Percentiles rank a stretch among this genome's conserved stretches.
phyloP scores from a whole-genome alignment of 53 echinoderm and acorn worm species.

The Echinometra lucunter region DNA sequence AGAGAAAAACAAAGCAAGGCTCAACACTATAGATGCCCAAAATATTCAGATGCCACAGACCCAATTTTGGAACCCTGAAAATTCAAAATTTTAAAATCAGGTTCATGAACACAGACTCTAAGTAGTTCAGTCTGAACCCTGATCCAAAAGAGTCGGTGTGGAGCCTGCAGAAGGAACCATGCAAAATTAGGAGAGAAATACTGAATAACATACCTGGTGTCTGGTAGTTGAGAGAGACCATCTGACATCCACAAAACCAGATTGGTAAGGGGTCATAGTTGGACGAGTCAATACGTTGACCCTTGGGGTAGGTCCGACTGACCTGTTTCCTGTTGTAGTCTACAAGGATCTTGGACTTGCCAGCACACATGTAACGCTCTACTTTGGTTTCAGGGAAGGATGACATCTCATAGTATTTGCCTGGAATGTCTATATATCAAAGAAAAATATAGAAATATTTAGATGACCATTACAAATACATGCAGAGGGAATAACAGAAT shows the following conservation, averaged over 20 bases:
- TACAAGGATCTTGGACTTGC: slow-evolving; percentile 79
- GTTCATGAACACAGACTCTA: too few relatives aligned
- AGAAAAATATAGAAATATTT: not conserved
- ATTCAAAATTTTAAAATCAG: too few relatives aligned
- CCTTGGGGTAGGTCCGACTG: slow-evolving; percentile 96
- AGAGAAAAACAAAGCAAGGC: too few relatives aligned
- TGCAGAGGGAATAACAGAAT: not conserved
- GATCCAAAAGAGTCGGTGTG: too few relatives aligned
- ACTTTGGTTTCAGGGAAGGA: slow-evolving; percentile 98
- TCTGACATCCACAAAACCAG: slow-evolving; percentile 95
- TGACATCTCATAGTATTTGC: slow-evolving; percentile 98
- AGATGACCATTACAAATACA: too few relatives aligned
- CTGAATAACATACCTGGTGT: slow-evolving; percentile 80
- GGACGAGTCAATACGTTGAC: slow-evolving; percentile 96
- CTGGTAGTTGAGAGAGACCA: slow-evolving; percentile 99
- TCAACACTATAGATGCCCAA: too few relatives aligned
- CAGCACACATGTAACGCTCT: slow-evolving; percentile 81
- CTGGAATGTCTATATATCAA: slow-evolving; percentile 74
- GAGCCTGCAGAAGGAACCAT: not conserved
- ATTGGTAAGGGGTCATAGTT: slow-evolving; percentile 96
- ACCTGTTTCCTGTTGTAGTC: slow-evolving; percentile 91
- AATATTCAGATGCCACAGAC: too few relatives aligned
- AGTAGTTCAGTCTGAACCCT: too few relatives aligned
- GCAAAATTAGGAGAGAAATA: not conserved
- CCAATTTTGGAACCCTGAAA: too few relatives aligned